Evolutionary conservation across 2,888 invertebrate species (phyloP).

Genomic region (Lepeophtheirus nordmannii): DNA sequence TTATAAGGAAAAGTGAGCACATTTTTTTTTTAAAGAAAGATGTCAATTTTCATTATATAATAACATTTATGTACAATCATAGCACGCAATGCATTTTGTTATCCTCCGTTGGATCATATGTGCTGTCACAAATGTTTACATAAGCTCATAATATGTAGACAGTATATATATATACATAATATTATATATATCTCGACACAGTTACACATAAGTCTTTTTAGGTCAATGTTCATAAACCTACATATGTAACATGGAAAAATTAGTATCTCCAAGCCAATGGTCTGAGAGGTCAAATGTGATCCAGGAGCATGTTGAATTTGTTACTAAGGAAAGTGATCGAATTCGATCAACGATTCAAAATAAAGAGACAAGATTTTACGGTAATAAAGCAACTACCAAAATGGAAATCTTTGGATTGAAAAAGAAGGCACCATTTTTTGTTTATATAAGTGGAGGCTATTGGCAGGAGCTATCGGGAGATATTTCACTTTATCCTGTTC

Average conservation of each 20-base stretch:
- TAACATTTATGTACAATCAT: no score
- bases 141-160: no score
- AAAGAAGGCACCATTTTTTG: not conserved
- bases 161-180: no score
- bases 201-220: no score
- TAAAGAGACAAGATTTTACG: not conserved
- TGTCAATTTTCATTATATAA: no score
- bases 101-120: no score
- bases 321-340: not conserved
- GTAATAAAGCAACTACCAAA: not conserved
- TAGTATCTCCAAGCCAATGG: not conserved
- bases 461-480: slow-evolving; percentile 13
- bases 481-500: slow-evolving; percentile 8
- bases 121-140: no score
- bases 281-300: not conserved
- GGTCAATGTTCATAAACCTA: no score
- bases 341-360: not conserved
- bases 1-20: no score
- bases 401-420: slow-evolving; percentile 4
- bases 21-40: no score
- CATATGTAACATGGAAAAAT: not conserved
- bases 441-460: slow-evolving; percentile 13
- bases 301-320: slow-evolving; percentile 5
- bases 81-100: no score
- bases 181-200: no score